Evolutionary conservation across 1,140 invertebrate genomes (phyloP), one percentile per base, ranked within the genome.

Genomic region (Oncopeltus fasciatus): DNA sequence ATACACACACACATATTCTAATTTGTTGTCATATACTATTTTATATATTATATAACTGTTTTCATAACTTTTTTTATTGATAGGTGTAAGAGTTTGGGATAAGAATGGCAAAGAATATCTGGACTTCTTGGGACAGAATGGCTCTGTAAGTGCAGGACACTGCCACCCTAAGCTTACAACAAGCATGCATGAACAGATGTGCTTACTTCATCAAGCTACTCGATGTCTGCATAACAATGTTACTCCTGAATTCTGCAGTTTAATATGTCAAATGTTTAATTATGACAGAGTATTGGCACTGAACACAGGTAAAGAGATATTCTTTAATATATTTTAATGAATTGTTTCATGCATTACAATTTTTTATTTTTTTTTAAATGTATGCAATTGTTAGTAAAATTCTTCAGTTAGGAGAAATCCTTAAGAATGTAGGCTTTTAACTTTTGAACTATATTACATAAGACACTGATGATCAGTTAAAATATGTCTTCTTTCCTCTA

Each of bases 141-240:
- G 85, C 20, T 86, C 88, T 1, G 80, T 89, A 2, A 90, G 85
- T 72, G 87, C 90, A 69, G 88, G 88, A 1, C 88, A 91, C 68
- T 88, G 84, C 68, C 89, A 91, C 72, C 88, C 88, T 0, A 78
- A 80, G 63, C 81, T 91, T 44, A 70, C 90, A 1, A 73, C 77
- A 60, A 81, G 82, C 0, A 74, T 92, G 66, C 71, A 64, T 16
- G 74, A 77, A 4, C 78, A 79, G 59, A 77, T 81, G 3, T 75
- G 75, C 5, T 74, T 75, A 8, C 69, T 91, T 1, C 82, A 85
- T 11, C 77, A 90, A n/a, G 86, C 86, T 0, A 89, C 88, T 0
- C 74, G 89, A 63, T 88, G 87, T 0, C 89, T 88, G 72, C 87
- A 87, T 70, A 84, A 82, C 18, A 77, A 82, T 63, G 73, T 79